These are phyloP conservation scores for Plebejus argus DNA, from an alignment of 2,888 invertebrate genomes.

Conservation along the genomic window DNA sequence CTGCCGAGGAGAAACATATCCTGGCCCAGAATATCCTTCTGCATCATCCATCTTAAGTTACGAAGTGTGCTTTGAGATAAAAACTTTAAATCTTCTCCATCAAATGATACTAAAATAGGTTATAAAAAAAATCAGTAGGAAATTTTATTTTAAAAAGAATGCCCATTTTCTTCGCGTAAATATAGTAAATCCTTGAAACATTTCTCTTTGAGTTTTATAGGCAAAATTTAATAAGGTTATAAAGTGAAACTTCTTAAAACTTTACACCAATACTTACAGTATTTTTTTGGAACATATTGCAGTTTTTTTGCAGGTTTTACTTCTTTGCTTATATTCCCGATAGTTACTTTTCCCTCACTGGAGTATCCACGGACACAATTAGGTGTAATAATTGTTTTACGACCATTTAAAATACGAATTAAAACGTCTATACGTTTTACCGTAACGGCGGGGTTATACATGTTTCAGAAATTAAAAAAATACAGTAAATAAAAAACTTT, in stretches of 20 bases:
- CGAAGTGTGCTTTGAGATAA: slow-evolving; percentile 87
- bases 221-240: slow-evolving; percentile 33
- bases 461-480: slow-evolving; percentile 39
- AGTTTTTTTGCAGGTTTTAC: slow-evolving; percentile 81
- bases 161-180: no score
- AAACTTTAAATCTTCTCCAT: slow-evolving; percentile 77
- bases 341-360: slow-evolving; percentile 82
- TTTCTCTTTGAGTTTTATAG: background rate
- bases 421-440: slow-evolving; percentile 74
- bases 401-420: slow-evolving; percentile 70
- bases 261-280: slow-evolving; percentile 81
- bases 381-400: slow-evolving; percentile 61
- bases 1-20: slow-evolving; percentile 97
- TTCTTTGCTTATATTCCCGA: slow-evolving; percentile 87
- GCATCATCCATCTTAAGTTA: slow-evolving; percentile 97
- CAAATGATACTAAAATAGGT: slow-evolving; percentile 63
- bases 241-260: slow-evolving; percentile 19
- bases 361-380: slow-evolving; percentile 70
- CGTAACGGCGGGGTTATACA: slow-evolving; percentile 69
- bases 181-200: no score
- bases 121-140: background rate
- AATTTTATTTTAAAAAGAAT: no score
- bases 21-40: slow-evolving; percentile 95
- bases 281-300: slow-evolving; percentile 92
- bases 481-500: background rate